Percentiles rank a stretch among this genome's conserved stretches.
Conservation (phyloP, 2,888 invertebrate genomes). For the Cheilosia vernalis region DNA sequence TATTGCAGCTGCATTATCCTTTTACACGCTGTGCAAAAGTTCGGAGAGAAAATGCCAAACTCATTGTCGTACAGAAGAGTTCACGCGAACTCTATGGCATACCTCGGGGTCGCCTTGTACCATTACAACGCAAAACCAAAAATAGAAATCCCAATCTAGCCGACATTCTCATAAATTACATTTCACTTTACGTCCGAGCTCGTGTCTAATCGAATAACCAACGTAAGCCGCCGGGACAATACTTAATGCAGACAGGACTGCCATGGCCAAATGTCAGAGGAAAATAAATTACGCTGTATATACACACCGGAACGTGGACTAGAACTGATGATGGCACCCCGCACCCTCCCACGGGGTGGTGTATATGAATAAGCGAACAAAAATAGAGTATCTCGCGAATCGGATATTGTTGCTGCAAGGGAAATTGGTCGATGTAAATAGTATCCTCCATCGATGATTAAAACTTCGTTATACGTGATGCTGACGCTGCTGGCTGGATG, state of each 20-base stretch:
- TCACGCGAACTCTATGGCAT: constrained; percentile 27
- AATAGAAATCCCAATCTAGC: constrained; percentile 53
- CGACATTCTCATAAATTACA: constrained; percentile 66
- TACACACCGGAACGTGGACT: constrained; percentile 20
- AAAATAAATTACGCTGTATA: constrained; percentile 56
- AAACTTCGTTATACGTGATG: constrained; percentile 32
- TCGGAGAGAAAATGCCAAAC: constrained; percentile 32
- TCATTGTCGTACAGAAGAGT: constrained; percentile 22
- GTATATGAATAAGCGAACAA: constrained; percentile 33
- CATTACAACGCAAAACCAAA: constrained; percentile 18
- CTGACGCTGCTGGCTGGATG: background rate
- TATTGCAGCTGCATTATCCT: constrained; percentile 26
- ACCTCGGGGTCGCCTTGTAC: background rate
- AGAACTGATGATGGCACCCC: background rate
- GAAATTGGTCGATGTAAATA: constrained; percentile 59
- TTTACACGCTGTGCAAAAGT: constrained; percentile 36
- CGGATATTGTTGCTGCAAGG: constrained; percentile 57
- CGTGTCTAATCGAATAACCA: constrained; percentile 67
- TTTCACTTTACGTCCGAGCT: constrained; percentile 48
- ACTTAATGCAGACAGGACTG: constrained; percentile 50
- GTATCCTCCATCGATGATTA: constrained; percentile 43
- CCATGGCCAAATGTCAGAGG: constrained; percentile 65
- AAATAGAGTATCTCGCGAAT: constrained; percentile 47
- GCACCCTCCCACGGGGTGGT: constrained; percentile 6
- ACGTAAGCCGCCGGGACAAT: constrained; percentile 63